Conservation (phyloP, 2,797 vertebrate genomes). For the Characodon lateralis region DNA sequence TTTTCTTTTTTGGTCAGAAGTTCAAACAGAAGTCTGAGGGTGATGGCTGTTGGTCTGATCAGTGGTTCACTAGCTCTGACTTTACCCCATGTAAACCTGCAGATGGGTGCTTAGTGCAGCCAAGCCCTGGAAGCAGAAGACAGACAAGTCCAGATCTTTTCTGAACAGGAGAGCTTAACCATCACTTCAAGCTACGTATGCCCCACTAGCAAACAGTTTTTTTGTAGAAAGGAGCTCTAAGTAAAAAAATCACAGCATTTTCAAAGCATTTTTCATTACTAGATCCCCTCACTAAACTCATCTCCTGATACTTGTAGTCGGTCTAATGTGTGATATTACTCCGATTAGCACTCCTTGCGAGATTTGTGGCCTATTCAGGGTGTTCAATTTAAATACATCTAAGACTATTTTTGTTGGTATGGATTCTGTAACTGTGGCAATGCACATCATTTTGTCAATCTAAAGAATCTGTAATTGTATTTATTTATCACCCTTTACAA, state of each 20-base stretch:
- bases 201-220: slow-evolving; percentile 12
- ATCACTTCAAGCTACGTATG: slow-evolving; percentile 17
- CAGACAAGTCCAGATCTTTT: slow-evolving; percentile 53
- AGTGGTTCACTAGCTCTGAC: slow-evolving; percentile 12
- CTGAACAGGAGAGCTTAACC: slow-evolving; percentile 26
- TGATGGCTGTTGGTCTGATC: slow-evolving; percentile 23
- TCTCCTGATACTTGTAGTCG: neutral
- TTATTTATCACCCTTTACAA: neutral
- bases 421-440: neutral
- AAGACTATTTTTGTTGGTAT: neutral
- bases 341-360: neutral
- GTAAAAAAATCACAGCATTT: neutral
- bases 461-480: no score
- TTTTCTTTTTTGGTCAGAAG: neutral
- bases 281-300: neutral
- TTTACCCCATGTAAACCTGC: slow-evolving; percentile 26
- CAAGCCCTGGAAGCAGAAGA: slow-evolving; percentile 45
- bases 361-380: neutral
- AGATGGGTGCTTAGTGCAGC: slow-evolving; percentile 59
- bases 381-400: no score
- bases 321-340: neutral
- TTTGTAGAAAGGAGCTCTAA: neutral
- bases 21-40: neutral
- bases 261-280: neutral
- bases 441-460: neutral